These are phyloP conservation scores for Morinoia aosen DNA, from an alignment of 2,888 invertebrate species.

Conservation along the genomic window DNA sequence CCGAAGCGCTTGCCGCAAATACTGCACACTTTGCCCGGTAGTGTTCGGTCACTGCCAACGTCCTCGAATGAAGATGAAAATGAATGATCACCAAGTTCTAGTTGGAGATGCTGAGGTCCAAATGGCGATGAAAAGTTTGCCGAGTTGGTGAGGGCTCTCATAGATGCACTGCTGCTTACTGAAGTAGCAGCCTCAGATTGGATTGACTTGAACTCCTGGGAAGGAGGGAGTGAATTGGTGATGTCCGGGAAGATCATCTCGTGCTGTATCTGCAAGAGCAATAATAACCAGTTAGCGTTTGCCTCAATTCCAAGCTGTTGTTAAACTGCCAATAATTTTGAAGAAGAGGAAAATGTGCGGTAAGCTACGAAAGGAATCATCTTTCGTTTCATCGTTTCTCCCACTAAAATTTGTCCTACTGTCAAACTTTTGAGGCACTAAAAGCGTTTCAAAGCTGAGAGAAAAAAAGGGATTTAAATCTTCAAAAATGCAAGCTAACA, in stretches of 20 bases:
- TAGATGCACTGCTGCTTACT: neutral
- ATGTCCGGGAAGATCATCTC: constrained; percentile 44
- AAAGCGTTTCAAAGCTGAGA: neutral
- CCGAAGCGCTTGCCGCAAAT: constrained; percentile 60
- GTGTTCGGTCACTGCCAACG: neutral
- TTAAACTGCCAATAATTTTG: neutral
- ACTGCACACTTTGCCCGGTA: constrained; percentile 44
- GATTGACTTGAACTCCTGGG: constrained; percentile 31
- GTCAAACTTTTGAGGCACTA: neutral
- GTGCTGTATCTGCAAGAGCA: constrained; percentile 45
- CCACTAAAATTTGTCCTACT: neutral
- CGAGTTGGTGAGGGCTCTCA: neutral
- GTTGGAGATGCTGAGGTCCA: neutral
- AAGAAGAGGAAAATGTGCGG: neutral
- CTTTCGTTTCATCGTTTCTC: neutral
- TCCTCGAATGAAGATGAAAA: neutral
- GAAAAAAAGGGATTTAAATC: neutral
- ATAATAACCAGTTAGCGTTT: constrained; percentile 31
- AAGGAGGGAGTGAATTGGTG: constrained; percentile 5
- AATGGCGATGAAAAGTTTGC: neutral
- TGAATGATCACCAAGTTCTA: neutral
- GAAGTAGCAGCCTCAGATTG: constrained; percentile 16
- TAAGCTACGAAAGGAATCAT: neutral
- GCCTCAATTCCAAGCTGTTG: neutral
- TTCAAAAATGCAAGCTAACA: neutral